A percentile compares a stretch with the other conserved stretches of the same genome.
Conservation (phyloP, 53 echinoderm and acorn worm species). For the Echinometra lucunter region DNA sequence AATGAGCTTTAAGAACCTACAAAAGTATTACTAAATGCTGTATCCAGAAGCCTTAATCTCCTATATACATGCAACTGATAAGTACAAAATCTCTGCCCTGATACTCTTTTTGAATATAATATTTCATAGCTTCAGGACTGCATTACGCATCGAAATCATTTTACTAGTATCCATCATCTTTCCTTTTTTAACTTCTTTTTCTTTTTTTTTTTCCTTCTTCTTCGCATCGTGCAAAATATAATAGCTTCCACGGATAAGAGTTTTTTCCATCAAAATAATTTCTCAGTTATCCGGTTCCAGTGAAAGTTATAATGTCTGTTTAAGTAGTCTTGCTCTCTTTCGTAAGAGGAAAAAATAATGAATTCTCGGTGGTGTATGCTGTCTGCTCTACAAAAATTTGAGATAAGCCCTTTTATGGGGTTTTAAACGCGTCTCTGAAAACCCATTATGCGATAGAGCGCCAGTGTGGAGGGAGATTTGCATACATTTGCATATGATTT, state of each 20-base stretch:
- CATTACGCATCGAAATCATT: slow-evolving; percentile 51
- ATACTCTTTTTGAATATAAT: slow-evolving; percentile 17
- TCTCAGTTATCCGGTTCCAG: slow-evolving; percentile 10
- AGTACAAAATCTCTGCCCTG: slow-evolving; percentile 2
- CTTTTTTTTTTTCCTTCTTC: neutral
- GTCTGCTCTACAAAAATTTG: neutral
- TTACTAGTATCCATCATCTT: neutral
- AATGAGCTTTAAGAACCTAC: neutral
- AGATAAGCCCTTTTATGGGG: slow-evolving; percentile 21
- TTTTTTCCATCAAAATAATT: slow-evolving; percentile 55
- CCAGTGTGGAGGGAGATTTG: slow-evolving; percentile 39
- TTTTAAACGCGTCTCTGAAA: slow-evolving; percentile 45
- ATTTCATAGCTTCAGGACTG: slow-evolving; percentile 42
- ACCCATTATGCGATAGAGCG: slow-evolving; percentile 55
- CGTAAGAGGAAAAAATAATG: slow-evolving; percentile 15
- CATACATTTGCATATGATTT: slow-evolving; percentile 65
- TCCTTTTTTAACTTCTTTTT: no score
- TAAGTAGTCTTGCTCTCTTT: slow-evolving; percentile 38
- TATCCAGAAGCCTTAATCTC: slow-evolving; percentile 24
- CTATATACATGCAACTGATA: slow-evolving; percentile 27
- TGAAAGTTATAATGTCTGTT: slow-evolving; percentile 52
- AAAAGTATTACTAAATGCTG: slow-evolving; percentile 56
- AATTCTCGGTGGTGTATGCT: slow-evolving; percentile 28
- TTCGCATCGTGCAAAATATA: neutral
- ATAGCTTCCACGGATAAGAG: neutral